A percentile compares a stretch with the other conserved stretches of the same genome.
These are phyloP conservation scores for Paradisaea rubra DNA, from an alignment of 2,113 vertebrate genomes.

Conservation along the genomic window DNA sequence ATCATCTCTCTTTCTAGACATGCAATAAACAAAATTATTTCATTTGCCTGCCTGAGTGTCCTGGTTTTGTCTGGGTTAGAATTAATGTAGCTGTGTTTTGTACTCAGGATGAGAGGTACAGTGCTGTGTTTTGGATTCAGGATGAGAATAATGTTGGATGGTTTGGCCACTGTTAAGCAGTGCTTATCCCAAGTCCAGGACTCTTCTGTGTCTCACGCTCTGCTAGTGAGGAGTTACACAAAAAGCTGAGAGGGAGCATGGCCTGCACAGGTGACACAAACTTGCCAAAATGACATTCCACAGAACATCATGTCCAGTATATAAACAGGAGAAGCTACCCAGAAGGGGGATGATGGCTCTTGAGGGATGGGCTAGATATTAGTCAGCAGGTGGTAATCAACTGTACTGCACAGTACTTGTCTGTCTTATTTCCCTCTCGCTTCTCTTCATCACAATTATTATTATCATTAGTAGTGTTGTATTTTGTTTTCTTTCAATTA, in stretches of 20 bases:
- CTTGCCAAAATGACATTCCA: background rate
- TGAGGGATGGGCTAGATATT: background rate
- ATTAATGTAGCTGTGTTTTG: background rate
- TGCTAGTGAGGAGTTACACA: background rate
- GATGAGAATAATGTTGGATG: background rate
- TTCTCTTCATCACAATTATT: background rate
- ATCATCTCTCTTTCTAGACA: background rate
- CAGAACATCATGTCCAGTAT: background rate
- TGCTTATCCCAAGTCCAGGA: background rate
- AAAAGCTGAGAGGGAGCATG: background rate
- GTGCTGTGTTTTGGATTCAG: background rate
- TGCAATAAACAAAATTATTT: background rate
- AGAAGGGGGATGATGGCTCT: background rate
- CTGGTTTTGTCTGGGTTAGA: background rate
- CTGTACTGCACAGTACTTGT: background rate
- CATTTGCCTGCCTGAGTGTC: background rate
- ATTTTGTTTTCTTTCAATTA: background rate
- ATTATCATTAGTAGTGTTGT: background rate
- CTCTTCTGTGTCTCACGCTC: background rate
- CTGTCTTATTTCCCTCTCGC: background rate
- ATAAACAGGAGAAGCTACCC: background rate
- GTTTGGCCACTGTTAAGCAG: background rate
- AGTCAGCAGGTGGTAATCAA: background rate
- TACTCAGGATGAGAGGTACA: background rate
- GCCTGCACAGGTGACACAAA: background rate